Evolutionary conservation across 2,888 invertebrate genomes (phyloP).

Genomic region (Clanis bilineata): DNA sequence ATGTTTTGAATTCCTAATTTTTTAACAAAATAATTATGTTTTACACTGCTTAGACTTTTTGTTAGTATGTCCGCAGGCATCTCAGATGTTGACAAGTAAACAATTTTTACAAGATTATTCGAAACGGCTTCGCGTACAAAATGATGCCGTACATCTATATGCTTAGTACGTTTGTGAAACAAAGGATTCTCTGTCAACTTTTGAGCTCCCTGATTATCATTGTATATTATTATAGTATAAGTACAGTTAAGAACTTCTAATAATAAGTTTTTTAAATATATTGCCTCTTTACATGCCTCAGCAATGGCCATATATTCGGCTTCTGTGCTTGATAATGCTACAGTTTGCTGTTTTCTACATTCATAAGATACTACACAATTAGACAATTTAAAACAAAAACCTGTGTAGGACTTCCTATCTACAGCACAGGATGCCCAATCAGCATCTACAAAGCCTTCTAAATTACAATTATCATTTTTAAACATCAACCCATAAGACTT

Average conservation of each 20-base stretch:
- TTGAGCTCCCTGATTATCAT: neutral
- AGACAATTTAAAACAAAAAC: conserved; percentile 19
- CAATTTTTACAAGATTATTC: neutral
- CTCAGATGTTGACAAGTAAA: neutral
- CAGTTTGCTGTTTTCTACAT: conserved; percentile 12
- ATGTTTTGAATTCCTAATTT: neutral
- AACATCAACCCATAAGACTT: conserved; percentile 27
- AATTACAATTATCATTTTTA: neutral
- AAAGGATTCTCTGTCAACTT: neutral
- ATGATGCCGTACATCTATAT: neutral
- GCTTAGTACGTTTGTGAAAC: neutral
- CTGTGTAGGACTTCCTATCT: conserved; percentile 23
- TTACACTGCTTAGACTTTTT: neutral
- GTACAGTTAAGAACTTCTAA: neutral
- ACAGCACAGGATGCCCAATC: conserved; percentile 21
- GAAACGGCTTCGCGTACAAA: neutral
- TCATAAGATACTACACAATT: conserved; percentile 20
- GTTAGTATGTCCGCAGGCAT: neutral
- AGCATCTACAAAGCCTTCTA: conserved; percentile 18
- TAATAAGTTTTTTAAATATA: neutral
- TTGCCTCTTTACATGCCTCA: neutral
- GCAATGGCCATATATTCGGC: neutral
- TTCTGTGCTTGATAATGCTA: neutral
- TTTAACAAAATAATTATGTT: neutral
- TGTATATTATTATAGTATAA: neutral